A percentile compares a stretch with the other conserved stretches of the same genome.
These are phyloP conservation scores for Acridotheres tristis DNA, from an alignment of 2,797 vertebrate genomes.

Conservation along the genomic window DNA sequence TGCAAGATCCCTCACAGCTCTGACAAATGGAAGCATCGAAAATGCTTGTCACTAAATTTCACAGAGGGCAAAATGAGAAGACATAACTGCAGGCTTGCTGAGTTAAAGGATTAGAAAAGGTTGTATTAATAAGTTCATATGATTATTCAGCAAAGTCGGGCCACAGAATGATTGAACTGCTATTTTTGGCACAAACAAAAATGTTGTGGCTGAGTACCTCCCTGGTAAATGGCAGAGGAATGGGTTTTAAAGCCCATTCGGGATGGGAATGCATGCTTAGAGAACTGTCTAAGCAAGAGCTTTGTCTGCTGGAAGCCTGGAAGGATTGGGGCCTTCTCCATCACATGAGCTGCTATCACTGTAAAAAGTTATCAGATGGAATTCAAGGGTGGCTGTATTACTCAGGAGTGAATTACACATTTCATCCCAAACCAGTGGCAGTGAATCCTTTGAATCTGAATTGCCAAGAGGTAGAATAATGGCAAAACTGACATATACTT, in stretches of 20 bases:
- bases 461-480: constrained; percentile 13
- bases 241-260: background rate
- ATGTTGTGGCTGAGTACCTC: background rate
- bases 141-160: background rate
- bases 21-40: background rate
- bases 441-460: constrained; percentile 25
- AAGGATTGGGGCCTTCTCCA: background rate
- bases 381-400: background rate
- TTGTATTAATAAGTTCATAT: background rate
- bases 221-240: background rate
- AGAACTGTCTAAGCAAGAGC: background rate
- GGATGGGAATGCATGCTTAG: fast-evolving
- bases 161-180: background rate
- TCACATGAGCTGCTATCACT: fast-evolving
- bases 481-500: constrained; percentile 24
- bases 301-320: background rate
- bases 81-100: background rate
- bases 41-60: background rate
- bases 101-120: background rate
- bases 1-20: background rate
- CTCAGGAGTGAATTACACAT: background rate
- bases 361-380: fast-evolving
- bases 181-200: background rate
- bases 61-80: background rate
- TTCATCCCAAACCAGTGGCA: background rate